These are phyloP conservation scores for Cynaeus angustus DNA, from an alignment of 2,888 invertebrate species.

Conservation along the genomic window DNA sequence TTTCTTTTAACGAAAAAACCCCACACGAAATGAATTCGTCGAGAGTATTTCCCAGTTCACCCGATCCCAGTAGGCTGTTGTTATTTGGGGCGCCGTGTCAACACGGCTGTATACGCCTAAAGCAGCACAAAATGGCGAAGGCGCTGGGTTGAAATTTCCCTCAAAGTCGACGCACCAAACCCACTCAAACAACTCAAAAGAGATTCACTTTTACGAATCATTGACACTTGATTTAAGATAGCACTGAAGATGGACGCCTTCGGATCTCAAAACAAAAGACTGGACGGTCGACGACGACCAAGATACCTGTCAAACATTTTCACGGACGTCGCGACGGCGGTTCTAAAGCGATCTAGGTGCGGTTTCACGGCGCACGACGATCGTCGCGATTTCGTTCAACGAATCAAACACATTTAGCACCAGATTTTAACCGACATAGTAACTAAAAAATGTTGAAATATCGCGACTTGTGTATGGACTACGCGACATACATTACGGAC, in stretches of 20 bases:
- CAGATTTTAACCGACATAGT: conserved; percentile 18
- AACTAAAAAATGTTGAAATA: conserved; percentile 59
- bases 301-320: conserved; percentile 44
- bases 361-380: not conserved
- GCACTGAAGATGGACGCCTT: conserved; percentile 26
- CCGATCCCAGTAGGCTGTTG: conserved; percentile 8
- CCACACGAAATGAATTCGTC: not conserved
- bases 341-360: conserved; percentile 3
- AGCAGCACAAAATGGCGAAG: conserved; percentile 66
- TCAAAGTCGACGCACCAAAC: conserved; percentile 38
- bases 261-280: conserved; percentile 35
- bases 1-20: not conserved
- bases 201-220: conserved; percentile 24
- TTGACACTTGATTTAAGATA: conserved; percentile 11
- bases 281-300: conserved; percentile 19
- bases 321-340: conserved; percentile 44
- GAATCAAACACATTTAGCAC: conserved; percentile 26
- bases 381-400: not conserved
- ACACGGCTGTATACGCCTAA: conserved; percentile 66
- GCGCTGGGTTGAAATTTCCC: conserved; percentile 49
- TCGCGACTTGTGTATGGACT: conserved; percentile 59
- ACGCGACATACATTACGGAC: conserved; percentile 66
- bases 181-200: conserved; percentile 47
- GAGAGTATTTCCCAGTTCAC: not conserved
- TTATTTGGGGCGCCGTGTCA: conserved; percentile 50